Conservation (phyloP, 2,888 invertebrate genomes). For the Polia nebulosa region DNA sequence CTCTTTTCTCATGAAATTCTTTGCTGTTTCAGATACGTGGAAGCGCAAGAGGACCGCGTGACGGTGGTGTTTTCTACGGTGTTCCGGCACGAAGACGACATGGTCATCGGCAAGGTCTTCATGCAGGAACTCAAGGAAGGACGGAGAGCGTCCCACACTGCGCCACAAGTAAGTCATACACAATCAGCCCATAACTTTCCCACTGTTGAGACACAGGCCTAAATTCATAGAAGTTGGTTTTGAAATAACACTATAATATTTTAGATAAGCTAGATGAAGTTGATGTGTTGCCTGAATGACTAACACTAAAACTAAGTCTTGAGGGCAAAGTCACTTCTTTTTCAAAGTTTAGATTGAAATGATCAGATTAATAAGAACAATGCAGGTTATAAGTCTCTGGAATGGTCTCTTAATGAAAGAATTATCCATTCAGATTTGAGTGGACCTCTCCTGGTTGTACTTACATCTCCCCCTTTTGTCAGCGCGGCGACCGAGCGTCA, state of each 20-base stretch:
- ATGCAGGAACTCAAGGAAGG: constrained; percentile 99
- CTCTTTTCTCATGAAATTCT: background rate
- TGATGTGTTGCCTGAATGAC: background rate
- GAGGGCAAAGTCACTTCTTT: background rate
- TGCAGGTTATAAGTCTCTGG: background rate
- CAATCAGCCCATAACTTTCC: background rate
- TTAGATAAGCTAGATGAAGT: background rate
- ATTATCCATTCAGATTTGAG: constrained; percentile 20
- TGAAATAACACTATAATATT: background rate
- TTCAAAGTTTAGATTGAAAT: background rate
- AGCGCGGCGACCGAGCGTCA: constrained; percentile 2
- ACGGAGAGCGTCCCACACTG: constrained; percentile 98
- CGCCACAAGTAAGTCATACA: constrained; percentile 92
- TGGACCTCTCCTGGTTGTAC: constrained; percentile 17
- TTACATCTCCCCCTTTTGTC: constrained; percentile 22
- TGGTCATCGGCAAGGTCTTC: constrained; percentile 99
- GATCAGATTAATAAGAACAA: background rate
- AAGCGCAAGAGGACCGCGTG: constrained; percentile 99
- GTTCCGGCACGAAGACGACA: constrained; percentile 99
- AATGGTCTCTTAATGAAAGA: background rate
- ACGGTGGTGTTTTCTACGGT: constrained; percentile 99
- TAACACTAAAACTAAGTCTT: background rate
- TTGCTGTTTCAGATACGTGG: constrained; percentile 95
- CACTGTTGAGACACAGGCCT: background rate
- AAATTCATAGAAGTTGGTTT: too few relatives aligned